Evolutionary conservation across 2,888 invertebrate genomes (phyloP), one percentile per base, ranked within the genome.

Genomic region (Amblyjoppa fuscipennis): DNA sequence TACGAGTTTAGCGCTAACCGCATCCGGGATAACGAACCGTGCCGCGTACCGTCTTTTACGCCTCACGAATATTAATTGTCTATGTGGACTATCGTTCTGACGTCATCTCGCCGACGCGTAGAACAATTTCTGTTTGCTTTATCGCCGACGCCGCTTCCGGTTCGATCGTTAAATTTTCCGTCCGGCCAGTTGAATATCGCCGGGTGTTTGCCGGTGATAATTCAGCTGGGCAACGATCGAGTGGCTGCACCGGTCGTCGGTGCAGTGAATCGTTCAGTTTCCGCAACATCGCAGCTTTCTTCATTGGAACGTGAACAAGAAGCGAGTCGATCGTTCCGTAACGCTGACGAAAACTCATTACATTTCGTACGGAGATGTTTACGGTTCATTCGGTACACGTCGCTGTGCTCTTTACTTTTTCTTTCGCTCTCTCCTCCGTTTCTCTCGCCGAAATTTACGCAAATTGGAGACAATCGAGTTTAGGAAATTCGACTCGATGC

Each of bases 51-150:
- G 51, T 69, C 25, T 31, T 28, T 49, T 75, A 82, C 78, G 71
- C 74, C 59, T 56, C 11, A 25, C 70, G 82, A 75, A 83, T 85
- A 83, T 79, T 69, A 76, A 85, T 79, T 34, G 34, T 64, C 61
- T 16, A 31, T 64, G n/a, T 64, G 16, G 61, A 1, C 34, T 64
- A 64, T 20, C 59, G 59, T 59, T 25, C 59, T 64, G 61, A 64
- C 61, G 34, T 64, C 61, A 31, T 31, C 11, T 31, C 20, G 61
- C 28, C 31, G 61, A 64, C 1, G 34, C 4, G 7, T 7, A 34
- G 2, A 64, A 64, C 28, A 64, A 6, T 64, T 13, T 34, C 59
- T 61, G 20, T 74, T 25, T 9, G 34, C n/a, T 16, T 31, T 34
- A 61, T 59, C 41, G 59, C 5, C 70, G 41, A 34, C 28, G 59